These are phyloP conservation scores for Sakesphorus luctuosus DNA, from an alignment of 2,113 vertebrate species.

Conservation along the genomic window DNA sequence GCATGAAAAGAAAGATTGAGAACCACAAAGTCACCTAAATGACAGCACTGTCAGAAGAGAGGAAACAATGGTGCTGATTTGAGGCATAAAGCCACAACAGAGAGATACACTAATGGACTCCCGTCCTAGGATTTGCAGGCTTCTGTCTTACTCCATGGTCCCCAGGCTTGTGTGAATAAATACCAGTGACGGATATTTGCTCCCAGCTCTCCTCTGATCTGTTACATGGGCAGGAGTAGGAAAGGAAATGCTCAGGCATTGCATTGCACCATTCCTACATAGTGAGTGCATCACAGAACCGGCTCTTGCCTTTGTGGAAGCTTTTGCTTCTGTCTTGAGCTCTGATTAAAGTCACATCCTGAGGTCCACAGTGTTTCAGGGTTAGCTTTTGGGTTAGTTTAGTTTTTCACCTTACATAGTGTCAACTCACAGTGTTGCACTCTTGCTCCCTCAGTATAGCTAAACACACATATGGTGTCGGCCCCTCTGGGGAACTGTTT, in stretches of 20 bases:
- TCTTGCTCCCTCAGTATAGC: background rate
- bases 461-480: background rate
- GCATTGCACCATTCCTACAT: background rate
- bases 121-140: background rate
- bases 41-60: accelerated
- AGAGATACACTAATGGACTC: background rate
- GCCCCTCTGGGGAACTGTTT: background rate
- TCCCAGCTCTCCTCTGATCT: background rate
- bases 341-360: background rate
- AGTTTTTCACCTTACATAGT: background rate
- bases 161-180: background rate
- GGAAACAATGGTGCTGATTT: background rate
- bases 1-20: background rate
- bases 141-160: background rate
- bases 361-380: accelerated
- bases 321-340: background rate
- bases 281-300: background rate
- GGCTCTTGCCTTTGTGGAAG: background rate
- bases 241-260: background rate
- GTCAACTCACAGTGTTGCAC: background rate
- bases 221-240: background rate
- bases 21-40: background rate
- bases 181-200: background rate
- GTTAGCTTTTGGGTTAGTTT: background rate
- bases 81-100: background rate